A percentile compares a stretch with the other conserved stretches of the same genome.
Evolutionary conservation across 2,888 invertebrate genomes (phyloP).

Genomic region (Mythimna impura): DNA sequence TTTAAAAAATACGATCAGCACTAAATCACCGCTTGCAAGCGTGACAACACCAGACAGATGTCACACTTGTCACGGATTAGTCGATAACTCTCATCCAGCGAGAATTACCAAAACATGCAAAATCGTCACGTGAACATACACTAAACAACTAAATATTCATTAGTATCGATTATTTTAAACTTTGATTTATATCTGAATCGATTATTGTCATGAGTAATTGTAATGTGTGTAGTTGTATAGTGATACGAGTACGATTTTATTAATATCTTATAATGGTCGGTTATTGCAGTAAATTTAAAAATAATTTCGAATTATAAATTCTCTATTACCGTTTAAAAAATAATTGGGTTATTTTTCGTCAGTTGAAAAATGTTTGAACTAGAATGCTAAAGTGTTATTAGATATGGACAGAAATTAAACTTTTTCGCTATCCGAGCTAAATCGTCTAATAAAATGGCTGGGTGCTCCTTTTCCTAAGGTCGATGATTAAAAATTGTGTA

Average conservation of each 20-base stretch:
- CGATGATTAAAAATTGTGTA: not conserved
- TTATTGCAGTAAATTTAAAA: too few relatives aligned
- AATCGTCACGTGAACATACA: slow-evolving; percentile 11
- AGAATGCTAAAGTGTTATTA: too few relatives aligned
- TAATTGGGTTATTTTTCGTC: too few relatives aligned
- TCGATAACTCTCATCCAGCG: not conserved
- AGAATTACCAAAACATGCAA: slow-evolving; percentile 12
- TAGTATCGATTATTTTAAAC: slow-evolving; percentile 10
- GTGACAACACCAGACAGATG: slow-evolving; percentile 16
- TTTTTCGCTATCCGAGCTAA: not conserved
- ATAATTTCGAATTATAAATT: too few relatives aligned
- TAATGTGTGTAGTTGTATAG: not conserved
- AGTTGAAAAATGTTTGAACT: too few relatives aligned
- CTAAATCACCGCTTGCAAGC: slow-evolving; percentile 1
- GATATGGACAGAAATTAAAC: too few relatives aligned
- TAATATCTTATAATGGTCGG: too few relatives aligned
- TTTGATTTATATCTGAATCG: not conserved
- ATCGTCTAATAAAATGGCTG: not conserved
- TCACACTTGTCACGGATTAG: slow-evolving; percentile 17
- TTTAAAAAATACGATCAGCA: not conserved
- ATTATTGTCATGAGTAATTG: too few relatives aligned
- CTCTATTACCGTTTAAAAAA: too few relatives aligned
- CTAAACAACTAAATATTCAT: slow-evolving; percentile 15
- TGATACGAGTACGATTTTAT: too few relatives aligned
- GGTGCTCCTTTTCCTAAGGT: not conserved